These are phyloP conservation scores for Pantherophis alleghaniensis DNA, from an alignment of 2,797 vertebrate genomes.

Conservation along the genomic window DNA sequence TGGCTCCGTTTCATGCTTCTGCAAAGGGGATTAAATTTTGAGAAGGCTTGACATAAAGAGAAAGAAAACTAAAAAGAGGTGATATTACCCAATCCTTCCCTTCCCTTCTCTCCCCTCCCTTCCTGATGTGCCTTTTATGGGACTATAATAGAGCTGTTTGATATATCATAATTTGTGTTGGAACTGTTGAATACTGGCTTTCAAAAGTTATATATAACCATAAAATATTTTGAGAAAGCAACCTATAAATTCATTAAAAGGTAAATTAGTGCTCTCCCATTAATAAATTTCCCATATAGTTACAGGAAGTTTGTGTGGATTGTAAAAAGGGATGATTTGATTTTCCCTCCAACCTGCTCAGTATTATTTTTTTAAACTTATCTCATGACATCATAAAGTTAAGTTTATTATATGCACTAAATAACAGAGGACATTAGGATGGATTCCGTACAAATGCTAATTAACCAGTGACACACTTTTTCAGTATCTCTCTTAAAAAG, in stretches of 20 bases:
- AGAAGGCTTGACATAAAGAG: background rate
- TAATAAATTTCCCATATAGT: background rate
- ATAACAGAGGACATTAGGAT: background rate
- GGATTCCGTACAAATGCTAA: constrained; percentile 21
- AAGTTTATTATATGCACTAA: background rate
- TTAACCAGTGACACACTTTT: constrained; percentile 28
- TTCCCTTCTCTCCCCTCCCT: background rate
- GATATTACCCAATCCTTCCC: background rate
- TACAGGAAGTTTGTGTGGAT: background rate
- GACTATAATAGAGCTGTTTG: background rate
- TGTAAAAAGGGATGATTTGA: background rate
- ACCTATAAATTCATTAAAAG: background rate
- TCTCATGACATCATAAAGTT: background rate
- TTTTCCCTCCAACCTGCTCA: background rate
- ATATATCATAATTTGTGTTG: background rate
- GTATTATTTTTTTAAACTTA: background rate
- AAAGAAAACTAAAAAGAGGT: background rate
- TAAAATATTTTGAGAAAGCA: background rate
- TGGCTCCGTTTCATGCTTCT: background rate
- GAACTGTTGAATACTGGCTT: background rate
- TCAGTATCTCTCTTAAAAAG: constrained; percentile 26
- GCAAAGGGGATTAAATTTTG: background rate
- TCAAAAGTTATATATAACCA: background rate
- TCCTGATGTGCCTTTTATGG: background rate
- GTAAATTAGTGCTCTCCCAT: background rate